Conservation (phyloP, 2,113 vertebrate genomes). For the Accipiter cooperii region DNA sequence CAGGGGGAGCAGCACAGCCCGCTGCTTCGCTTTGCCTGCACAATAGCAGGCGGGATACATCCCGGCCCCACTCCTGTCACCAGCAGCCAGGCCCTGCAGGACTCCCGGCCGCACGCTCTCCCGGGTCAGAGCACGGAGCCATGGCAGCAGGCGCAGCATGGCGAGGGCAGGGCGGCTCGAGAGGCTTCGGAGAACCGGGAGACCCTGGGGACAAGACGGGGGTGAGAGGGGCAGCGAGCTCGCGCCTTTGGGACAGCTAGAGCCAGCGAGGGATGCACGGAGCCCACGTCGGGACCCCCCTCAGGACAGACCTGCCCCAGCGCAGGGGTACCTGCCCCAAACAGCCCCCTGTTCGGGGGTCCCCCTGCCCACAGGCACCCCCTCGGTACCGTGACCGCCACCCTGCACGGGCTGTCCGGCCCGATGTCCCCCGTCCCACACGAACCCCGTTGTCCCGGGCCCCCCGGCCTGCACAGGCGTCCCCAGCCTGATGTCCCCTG, state of each 20-base stretch:
- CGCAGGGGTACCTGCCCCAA: background rate
- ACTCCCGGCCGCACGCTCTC: background rate
- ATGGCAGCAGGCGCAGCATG: slow-evolving; percentile 62
- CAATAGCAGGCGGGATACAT: slow-evolving; percentile 50
- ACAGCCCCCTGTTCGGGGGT: background rate
- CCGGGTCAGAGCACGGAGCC: slow-evolving; percentile 39
- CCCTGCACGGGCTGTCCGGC: too few relatives aligned
- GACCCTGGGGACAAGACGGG: background rate
- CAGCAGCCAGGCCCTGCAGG: slow-evolving; percentile 27
- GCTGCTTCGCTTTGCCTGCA: slow-evolving; percentile 7
- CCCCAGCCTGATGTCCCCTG: background rate
- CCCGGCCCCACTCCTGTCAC: slow-evolving; percentile 7
- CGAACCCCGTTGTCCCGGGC: background rate
- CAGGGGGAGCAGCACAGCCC: slow-evolving; percentile 44
- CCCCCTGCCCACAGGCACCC: accelerated
- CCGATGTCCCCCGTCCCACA: background rate
- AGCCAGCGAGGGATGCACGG: background rate
- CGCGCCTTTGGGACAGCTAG: accelerated
- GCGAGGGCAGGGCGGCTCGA: slow-evolving; percentile 36
- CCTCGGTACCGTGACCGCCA: too few relatives aligned
- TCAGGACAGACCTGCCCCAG: background rate
- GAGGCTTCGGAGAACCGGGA: slow-evolving; percentile 36
- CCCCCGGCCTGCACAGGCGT: background rate
- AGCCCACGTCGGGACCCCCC: too few relatives aligned
- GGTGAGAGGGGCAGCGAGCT: background rate